A percentile compares a stretch with the other conserved stretches of the same genome.
Evolutionary conservation across 2,797 vertebrate genomes (phyloP).

Genomic region (Pangasius mekongensis): DNA sequence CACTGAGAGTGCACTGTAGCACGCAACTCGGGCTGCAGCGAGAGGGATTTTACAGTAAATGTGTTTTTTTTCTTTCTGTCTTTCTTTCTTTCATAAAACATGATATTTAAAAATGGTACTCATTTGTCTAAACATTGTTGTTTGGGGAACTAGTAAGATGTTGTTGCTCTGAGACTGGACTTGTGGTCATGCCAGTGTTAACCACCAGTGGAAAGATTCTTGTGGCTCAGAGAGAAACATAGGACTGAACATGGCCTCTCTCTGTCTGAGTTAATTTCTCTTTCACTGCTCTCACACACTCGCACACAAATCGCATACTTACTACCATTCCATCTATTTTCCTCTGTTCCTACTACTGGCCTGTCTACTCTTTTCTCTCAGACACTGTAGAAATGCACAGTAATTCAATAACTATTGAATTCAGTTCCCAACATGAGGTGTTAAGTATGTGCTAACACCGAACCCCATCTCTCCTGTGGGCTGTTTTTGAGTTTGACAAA

Average conservation of each 20-base stretch:
- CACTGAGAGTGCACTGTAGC: too few species aligned
- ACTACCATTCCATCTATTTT: neutral
- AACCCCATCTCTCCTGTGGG: neutral
- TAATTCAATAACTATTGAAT: neutral
- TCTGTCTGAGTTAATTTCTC: neutral
- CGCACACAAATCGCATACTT: neutral
- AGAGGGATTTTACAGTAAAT: neutral
- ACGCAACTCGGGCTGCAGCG: too few species aligned
- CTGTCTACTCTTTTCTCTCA: neutral
- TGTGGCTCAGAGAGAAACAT: neutral
- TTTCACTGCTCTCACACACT: neutral
- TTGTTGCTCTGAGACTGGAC: neutral
- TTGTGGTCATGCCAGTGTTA: neutral
- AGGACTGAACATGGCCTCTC: neutral
- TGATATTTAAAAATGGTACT: neutral
- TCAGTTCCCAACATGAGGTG: neutral
- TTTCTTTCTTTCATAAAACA: neutral
- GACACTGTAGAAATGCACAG: neutral
- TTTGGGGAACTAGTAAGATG: neutral
- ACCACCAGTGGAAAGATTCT: neutral
- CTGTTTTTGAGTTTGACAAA: neutral
- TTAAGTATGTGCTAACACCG: neutral
- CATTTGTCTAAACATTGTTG: neutral
- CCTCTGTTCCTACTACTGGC: neutral
- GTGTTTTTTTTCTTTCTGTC: too few species aligned